These are phyloP conservation scores for Homalodisca vitripennis DNA, from an alignment of 1,140 invertebrate genomes.

Conservation along the genomic window DNA sequence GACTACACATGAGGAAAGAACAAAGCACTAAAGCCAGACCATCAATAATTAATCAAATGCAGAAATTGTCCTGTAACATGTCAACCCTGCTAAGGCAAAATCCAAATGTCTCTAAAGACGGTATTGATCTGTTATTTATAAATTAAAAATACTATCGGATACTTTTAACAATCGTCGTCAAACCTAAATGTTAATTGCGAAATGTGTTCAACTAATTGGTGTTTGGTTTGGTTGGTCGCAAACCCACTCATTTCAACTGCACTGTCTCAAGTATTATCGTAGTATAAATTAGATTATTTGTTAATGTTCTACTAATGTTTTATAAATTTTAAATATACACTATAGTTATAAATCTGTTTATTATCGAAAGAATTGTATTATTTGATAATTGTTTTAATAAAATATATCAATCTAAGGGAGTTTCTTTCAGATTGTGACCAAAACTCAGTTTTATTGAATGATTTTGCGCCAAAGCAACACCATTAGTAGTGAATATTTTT, in stretches of 20 bases:
- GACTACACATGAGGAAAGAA: background rate
- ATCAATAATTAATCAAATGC: no score
- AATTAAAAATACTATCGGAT: no score
- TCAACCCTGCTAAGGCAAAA: no score
- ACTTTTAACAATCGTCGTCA: no score
- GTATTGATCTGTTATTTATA: no score
- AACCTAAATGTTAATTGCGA: no score
- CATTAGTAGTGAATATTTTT: background rate
- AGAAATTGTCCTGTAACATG: no score
- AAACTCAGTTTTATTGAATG: no score
- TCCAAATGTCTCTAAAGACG: no score
- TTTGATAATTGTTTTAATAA: slow-evolving; percentile 11
- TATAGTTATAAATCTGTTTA: background rate
- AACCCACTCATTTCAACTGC: background rate
- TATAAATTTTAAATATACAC: background rate
- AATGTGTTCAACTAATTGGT: background rate
- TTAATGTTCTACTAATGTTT: background rate
- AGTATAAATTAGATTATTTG: background rate
- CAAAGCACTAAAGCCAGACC: background rate
- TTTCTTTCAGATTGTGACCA: background rate
- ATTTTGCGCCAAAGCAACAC: background rate
- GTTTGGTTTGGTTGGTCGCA: no score
- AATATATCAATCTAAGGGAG: background rate
- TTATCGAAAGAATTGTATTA: slow-evolving; percentile 1
- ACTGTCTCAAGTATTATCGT: background rate